Evolutionary conservation across 2,888 invertebrate species (phyloP), one percentile per base, ranked within the genome.

Genomic region (Drosophila mettleri): DNA sequence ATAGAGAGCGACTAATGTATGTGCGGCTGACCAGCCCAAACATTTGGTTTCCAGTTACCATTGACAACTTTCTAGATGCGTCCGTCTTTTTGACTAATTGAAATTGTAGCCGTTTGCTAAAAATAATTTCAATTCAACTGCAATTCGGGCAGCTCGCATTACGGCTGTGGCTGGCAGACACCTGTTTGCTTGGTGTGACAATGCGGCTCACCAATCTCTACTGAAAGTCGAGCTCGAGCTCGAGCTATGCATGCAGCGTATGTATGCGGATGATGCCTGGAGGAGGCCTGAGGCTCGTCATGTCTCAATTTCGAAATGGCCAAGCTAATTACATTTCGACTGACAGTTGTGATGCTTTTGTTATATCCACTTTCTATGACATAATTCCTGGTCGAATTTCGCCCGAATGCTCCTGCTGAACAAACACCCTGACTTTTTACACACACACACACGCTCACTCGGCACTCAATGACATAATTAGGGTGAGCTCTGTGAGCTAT

Each of bases 301-400:
- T 61, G 69, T 77, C 86, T 85, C 82, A 80, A 78, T 82, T 82
- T 79, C 75, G 72, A 85, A 85, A 79, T 82, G 74, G 69, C 68
- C 74, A 72, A 70, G 67, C 81, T 82, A 82, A 84, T 84, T 81
- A 82, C 74, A 82, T 69, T n/a, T 16, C 58, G 68, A 49, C 76
- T 71, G 73, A 55, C 70, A 69, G 65, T 65, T 48, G 53, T 45
- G 53, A 20, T 34, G 45, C 55, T 34, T 48, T 64, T 65, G 58
- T 74, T 63, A 22, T 59, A 33, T 49, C 20, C 60, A 61, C 39
- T 51, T 59, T 63, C 57, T n/a, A 66, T 81, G 74, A 71, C 79
- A 82, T 73, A 84, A 84, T 79, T 69, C 55, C 55, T 51, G 66
- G 69, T 82, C 74, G 63, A 63, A 70, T 83, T 82, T 74, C 86